Evolutionary conservation across 1,140 invertebrate species (phyloP), one percentile per base, ranked within the genome.

Genomic region (Melipona quadrifasciata): DNA sequence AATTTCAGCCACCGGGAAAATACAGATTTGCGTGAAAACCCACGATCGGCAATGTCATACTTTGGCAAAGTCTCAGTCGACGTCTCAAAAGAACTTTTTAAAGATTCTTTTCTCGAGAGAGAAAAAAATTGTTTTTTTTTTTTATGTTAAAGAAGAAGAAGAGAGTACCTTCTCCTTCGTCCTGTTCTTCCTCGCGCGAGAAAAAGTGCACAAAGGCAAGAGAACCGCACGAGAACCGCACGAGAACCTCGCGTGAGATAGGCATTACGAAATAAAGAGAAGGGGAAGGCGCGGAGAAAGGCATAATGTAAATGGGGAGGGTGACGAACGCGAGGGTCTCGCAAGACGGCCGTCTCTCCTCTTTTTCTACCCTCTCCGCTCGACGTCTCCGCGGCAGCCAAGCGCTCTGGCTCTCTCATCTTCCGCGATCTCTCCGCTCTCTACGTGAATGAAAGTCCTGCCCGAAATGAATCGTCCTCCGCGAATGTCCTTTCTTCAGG

Each of bases 271-370:
- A 77, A 81, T 75, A 77, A 86, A 86, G 81, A 86, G 81, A 47
- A 78, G 67, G 65, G 81, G 71, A 61, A 79, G 82, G 82, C 77
- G 73, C 58, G 83, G 87, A 84, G 87, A 58, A 87, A 86, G 80
- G 68, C 78, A 81, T 85, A 89, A 90, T 89, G 87, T 87, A 89
- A 89, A 87, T 89, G 24, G 87, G 85, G 61, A 89, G 87, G 85
- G 78, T 82, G 82, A 87, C 76, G 85, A 24, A 70, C 53, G 68
- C 68, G 57, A 85, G 80, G 83, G 89, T 78, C 79, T 87, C 82
- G 70, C 80, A 89, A 90, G 88, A 87, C 64, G 58, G 31, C 57
- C 27, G 78, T 78, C 70, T 73, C 3, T 47, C 47, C 57, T 71
- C 24, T 27, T 78, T 27, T 53, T 24, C 61, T 47, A 77, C 74